Base-by-base conservation (phyloP, 2,113 vertebrate genomes). In the Paedocypris sp. region DNA sequence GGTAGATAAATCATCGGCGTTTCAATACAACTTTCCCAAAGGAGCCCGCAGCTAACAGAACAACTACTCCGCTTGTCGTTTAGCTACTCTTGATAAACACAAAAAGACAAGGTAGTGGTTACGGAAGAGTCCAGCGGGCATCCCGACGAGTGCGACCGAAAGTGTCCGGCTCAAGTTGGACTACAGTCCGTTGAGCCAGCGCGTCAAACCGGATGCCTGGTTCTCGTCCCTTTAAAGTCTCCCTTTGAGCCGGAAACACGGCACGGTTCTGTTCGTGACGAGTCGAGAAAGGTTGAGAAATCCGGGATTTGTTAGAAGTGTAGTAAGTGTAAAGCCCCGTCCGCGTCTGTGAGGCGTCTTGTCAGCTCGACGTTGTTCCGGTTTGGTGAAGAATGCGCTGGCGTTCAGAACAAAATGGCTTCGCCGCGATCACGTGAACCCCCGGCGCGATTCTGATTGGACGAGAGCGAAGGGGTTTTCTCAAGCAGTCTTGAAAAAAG, bases 371-470 rank as follows among this genome's bases (percentile, higher is more conserved):
- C 9, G 46, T 66, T 61, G 68, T 69, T 70, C 71, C 69, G 65
- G 67, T 66, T 58, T 68, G 26, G 36, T 49, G 51, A 23, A 57
- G 62, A 69, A 75, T 70, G 71, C 39, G 73, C 61, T 16, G 63
- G 54, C 54, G 74, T 62, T 74, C 75, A 74, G 79, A 79, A 86
- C 85, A 87, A 87, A 87, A 87, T 87, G 86, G 86, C 80, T 84
- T 83, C 80, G 77, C 80, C 57, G 77, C 72, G 78, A 83, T 86
- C 86, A 86, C 82, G 83, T 87, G 86, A 83, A 82, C 80, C 71
- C 70, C 75, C 56, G 76, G 2, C 0, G 2, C 7, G 25, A 2
- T 15, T 58, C 39, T 60, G 61, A 79, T 78, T 78, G 76, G 79
- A 4, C 35, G 3, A 4, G 25, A 50, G 10, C 11, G 7, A 38